A percentile compares a stretch with the other conserved stretches of the same genome.
Evolutionary conservation across 2,888 invertebrate species (phyloP).

Genomic region (Drosophila niveifrons): DNA sequence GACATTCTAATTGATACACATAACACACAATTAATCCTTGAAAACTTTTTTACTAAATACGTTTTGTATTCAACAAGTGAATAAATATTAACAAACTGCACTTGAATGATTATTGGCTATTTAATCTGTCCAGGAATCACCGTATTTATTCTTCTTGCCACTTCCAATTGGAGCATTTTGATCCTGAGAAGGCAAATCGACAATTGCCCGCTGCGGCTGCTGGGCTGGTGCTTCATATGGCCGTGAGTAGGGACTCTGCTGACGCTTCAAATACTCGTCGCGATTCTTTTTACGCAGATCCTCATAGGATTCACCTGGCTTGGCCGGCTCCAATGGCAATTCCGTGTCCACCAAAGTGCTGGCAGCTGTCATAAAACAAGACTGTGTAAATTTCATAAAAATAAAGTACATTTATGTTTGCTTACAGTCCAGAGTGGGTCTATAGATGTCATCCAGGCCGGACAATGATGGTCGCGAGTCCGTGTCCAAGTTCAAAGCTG

Average conservation of each 20-base stretch:
- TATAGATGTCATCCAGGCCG: slow-evolving; percentile 87
- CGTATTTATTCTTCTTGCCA: slow-evolving; percentile 83
- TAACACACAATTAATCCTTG: slow-evolving; percentile 10
- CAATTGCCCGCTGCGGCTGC: slow-evolving; percentile 38
- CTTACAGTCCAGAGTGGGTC: slow-evolving; percentile 87
- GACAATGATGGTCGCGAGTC: slow-evolving; percentile 87
- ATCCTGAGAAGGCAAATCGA: slow-evolving; percentile 24
- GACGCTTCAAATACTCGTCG: slow-evolving; percentile 86
- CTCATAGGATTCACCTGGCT: slow-evolving; percentile 88
- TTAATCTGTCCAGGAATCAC: slow-evolving; percentile 84
- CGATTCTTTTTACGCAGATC: slow-evolving; percentile 90
- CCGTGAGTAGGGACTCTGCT: slow-evolving; percentile 73
- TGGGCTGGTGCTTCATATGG: slow-evolving; percentile 66
- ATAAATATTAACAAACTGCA: slow-evolving; percentile 48
- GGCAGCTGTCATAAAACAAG: slow-evolving; percentile 42
- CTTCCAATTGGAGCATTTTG: background rate
- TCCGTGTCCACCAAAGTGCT: slow-evolving; percentile 85
- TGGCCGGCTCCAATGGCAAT: slow-evolving; percentile 85
- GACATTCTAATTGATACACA: slow-evolving; percentile 27
- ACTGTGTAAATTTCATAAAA: background rate
- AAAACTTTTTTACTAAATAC: slow-evolving; percentile 18
- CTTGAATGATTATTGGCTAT: slow-evolving; percentile 12
- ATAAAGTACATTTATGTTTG: background rate
- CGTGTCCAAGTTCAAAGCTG: slow-evolving; percentile 88
- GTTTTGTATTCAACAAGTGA: slow-evolving; percentile 45